phyloP scores from a whole-genome alignment of 2,888 invertebrate species.

The Aphrophora alni region DNA sequence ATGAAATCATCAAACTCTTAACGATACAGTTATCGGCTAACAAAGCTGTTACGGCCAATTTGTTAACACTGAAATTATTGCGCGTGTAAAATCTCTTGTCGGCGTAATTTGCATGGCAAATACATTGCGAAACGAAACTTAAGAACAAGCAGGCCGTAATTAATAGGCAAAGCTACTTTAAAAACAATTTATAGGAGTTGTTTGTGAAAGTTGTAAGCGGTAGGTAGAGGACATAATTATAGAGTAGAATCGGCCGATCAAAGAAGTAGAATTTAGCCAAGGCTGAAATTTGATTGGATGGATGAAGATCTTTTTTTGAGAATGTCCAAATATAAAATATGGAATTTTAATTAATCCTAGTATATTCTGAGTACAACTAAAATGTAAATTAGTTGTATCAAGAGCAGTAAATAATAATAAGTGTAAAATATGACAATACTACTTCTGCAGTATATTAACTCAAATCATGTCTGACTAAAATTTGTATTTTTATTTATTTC shows the following conservation, averaged over 20 bases:
- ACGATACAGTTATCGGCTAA: not conserved
- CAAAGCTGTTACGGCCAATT: not conserved
- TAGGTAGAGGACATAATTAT: not conserved
- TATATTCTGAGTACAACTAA: not conserved
- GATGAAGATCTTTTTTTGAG: not conserved
- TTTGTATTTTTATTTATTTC: no score
- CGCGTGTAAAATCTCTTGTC: not conserved
- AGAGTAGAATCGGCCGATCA: not conserved
- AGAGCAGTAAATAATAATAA: not conserved
- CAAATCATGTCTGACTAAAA: no score
- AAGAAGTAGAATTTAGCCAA: not conserved
- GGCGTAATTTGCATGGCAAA: not conserved
- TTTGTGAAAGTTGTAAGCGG: not conserved
- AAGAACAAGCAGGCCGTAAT: not conserved
- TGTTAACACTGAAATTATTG: not conserved
- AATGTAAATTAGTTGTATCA: not conserved
- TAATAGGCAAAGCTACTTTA: not conserved
- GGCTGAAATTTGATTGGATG: not conserved
- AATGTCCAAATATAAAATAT: not conserved
- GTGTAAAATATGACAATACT: no score
- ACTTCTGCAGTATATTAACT: no score
- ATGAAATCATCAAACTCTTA: not conserved
- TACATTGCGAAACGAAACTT: not conserved
- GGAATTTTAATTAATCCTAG: not conserved
- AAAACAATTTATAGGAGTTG: not conserved